Base-by-base conservation (phyloP, 2,888 invertebrate species). In the Neoitamus cyanurus region DNA sequence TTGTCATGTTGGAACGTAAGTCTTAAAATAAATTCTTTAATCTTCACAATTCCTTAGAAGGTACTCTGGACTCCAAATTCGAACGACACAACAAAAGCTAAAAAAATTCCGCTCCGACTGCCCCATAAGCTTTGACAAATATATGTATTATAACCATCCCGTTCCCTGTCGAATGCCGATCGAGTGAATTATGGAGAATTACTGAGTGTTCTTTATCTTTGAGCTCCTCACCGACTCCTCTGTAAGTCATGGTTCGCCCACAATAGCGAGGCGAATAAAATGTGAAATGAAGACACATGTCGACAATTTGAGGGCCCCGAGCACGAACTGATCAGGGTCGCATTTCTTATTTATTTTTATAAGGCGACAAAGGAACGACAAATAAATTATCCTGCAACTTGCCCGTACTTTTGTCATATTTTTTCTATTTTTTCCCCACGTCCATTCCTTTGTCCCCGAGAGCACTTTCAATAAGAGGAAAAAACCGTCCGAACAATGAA, bases 281-380 rank as follows among this genome's bases (percentile, higher is more conserved):
- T 7, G 13, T 20, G 42, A 75, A 75, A 75, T 75, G 42, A 75
- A 37, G 75, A 75, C 75, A 75, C 42, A 75, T 75, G 75, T 75
- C 75, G 42, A 28, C 42, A 75, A 75, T 75, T 75, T 75, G 42
- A 42, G 20, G n/a, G 42, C 75, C 75, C 20, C 20, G 28, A 20
- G 75, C 42, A 75, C 11, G 42, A 13, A 75, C 42, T 75, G 75
- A 75, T 75, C 75, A 42, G 75, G 20, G 13, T 20, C 20, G 75
- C 75, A 75, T 75, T 75, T 75, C 20, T 75, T 75, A 75, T 75
- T 75, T 75, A 75, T 75, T 75, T 75, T 75, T 75, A 75, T 75
- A 75, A 25, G 42, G 20, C 42, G 34, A 75, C 37, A 42, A 75
- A 75, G 75, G 28, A 75, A 42, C 42, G 42, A 75, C 75, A 75